These are phyloP conservation scores for Graptemys geographica DNA, from an alignment of 2,797 vertebrate genomes.

Conservation along the genomic window DNA sequence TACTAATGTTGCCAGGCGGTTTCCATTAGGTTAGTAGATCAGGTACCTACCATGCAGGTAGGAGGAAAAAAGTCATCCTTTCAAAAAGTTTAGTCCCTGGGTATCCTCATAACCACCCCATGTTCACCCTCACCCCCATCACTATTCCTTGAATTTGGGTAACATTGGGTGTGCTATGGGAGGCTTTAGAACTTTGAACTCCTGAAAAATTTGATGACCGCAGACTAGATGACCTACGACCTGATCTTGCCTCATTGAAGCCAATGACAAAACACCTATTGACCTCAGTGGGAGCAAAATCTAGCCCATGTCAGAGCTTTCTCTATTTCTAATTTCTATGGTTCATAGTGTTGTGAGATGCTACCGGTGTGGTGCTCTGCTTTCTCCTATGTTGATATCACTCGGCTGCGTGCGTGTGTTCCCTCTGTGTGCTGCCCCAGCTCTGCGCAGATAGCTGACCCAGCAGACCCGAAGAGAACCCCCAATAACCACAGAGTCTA, in stretches of 20 bases:
- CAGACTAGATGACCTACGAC: not conserved
- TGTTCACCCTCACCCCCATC: fast-evolving
- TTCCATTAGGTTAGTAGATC: not conserved
- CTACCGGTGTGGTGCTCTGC: too few species aligned
- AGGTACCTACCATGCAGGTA: not conserved
- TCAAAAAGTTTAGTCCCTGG: not conserved
- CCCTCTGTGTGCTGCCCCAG: too few species aligned
- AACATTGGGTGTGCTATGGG: not conserved
- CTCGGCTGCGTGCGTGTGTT: too few species aligned
- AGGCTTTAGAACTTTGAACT: not conserved
- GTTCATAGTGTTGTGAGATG: too few species aligned
- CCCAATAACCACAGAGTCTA: too few species aligned
- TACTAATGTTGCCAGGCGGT: not conserved
- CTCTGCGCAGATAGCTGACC: too few species aligned
- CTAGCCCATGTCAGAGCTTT: not conserved
- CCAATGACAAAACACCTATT: not conserved
- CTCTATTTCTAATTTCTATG: not conserved
- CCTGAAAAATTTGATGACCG: not conserved
- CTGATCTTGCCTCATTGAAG: not conserved
- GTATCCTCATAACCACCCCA: fast-evolving
- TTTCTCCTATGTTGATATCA: too few species aligned
- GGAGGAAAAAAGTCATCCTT: not conserved
- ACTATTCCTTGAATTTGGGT: not conserved
- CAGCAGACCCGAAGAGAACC: too few species aligned
- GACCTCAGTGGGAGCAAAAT: not conserved